Evolutionary conservation across 1,140 invertebrate genomes (phyloP).

Genomic region (Harpegnathos saltator): DNA sequence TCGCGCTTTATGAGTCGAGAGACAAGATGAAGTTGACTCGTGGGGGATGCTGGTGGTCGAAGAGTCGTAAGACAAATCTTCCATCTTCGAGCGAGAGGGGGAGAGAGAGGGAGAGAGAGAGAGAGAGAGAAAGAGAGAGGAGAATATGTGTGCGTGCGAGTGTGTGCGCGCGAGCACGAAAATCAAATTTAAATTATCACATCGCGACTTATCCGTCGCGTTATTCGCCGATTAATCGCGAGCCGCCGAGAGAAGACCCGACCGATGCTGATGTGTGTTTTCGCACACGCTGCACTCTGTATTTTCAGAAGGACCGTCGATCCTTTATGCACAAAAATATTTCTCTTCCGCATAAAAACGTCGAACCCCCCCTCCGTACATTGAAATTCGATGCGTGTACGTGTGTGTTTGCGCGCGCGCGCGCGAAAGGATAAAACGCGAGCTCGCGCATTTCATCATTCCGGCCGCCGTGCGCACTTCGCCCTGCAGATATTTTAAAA

Average conservation of each 20-base stretch:
- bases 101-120: no score
- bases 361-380: constrained; percentile 23
- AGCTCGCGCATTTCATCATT: neutral
- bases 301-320: constrained; percentile 22
- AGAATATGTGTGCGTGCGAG: no score
- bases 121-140: no score
- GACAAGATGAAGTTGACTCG: constrained; percentile 37
- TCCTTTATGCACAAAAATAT: constrained; percentile 35
- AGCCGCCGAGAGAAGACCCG: no score
- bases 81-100: neutral
- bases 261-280: no score
- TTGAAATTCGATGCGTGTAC: constrained; percentile 41
- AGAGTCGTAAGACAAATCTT: constrained; percentile 8
- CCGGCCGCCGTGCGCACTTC: constrained; percentile 12
- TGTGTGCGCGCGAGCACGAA: neutral
- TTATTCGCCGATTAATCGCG: constrained; percentile 4
- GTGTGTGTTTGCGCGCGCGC: no score
- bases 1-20: neutral
- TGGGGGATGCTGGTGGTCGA: neutral
- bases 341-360: constrained; percentile 29
- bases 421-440: constrained; percentile 16
- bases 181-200: constrained; percentile 49
- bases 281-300: no score
- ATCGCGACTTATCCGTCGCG: neutral
- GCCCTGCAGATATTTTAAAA: constrained; percentile 32